Base-by-base conservation (phyloP, 2,888 invertebrate species). In the Lasioglossum lativentre region DNA sequence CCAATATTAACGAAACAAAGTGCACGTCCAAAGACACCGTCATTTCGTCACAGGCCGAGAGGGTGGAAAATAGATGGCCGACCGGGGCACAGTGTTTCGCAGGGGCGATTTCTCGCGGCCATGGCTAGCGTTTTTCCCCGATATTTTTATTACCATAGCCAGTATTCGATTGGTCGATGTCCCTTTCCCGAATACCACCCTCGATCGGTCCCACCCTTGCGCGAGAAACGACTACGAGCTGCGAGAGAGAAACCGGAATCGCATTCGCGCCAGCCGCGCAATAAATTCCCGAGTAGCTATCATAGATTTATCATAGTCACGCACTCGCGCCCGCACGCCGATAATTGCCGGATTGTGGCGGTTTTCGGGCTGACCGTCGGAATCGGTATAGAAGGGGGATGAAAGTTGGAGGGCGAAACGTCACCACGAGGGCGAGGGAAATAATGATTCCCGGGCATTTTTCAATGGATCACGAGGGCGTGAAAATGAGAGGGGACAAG, bases 281-380 rank as follows among this genome's bases (percentile, higher is more conserved):
- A 93, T 93, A 93, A 93, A 93, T 93, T 91, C 90, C 91, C 86
- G 83, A 87, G 84, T 79, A 59, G 38, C 88, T 88, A 89, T 90
- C 92, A 80, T 92, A 92, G 92, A 94, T 94, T 94, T 93, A 94
- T 94, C 94, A 93, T 92, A 93, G 94, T 94, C 94, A 93, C 93
- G 92, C 92, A 91, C 90, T 66, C 76, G 42, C 59, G 59, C 59
- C 59, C 59, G 72, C 19, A 12, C 72, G 73, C 75, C 66, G 59
- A n/a, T 75, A 94, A 94, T 94, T 92, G 92, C 86, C 88, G 90
- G 85, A 92, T 93, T 92, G 90, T 90, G 91, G 87, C 42, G 75
- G 66, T 79, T 76, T 78, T 75, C 73, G 76, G 38, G 80, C 80
- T 85, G 89, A 86, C 87, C 85, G 80, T 82, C 75, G 19, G 75